These are phyloP conservation scores for Drosophila ezoana DNA, from an alignment of 2,888 invertebrate genomes.

Conservation along the genomic window DNA sequence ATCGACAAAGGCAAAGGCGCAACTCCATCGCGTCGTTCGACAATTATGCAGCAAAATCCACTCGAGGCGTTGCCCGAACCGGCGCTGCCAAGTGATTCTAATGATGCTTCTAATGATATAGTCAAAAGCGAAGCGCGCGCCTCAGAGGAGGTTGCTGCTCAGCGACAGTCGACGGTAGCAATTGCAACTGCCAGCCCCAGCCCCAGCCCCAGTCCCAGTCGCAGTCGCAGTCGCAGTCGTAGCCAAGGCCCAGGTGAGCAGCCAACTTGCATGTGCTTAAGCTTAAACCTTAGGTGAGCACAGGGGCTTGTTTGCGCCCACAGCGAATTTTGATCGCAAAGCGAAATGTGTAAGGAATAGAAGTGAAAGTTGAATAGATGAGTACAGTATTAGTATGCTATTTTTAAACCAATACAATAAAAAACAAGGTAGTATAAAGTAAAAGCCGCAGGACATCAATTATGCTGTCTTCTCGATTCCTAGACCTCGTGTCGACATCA, in stretches of 20 bases:
- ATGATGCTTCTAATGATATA: slow-evolving; percentile 81
- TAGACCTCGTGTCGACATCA: too few relatives aligned
- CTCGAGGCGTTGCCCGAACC: slow-evolving; percentile 77
- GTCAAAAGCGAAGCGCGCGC: slow-evolving; percentile 70
- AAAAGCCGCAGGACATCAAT: too few relatives aligned
- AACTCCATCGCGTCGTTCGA: slow-evolving; percentile 43
- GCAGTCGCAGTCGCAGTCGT: not conserved
- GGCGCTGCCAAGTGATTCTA: slow-evolving; percentile 80
- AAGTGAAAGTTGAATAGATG: too few relatives aligned
- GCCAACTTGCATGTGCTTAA: slow-evolving; percentile 44
- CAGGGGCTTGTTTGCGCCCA: not conserved
- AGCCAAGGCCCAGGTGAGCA: slow-evolving; percentile 15
- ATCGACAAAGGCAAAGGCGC: slow-evolving; percentile 35
- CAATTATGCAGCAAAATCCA: slow-evolving; percentile 77
- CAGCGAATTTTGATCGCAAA: too few relatives aligned
- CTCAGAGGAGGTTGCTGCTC: slow-evolving; percentile 32
- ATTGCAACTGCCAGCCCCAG: slow-evolving; percentile 36
- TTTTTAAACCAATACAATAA: too few relatives aligned
- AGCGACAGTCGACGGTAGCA: slow-evolving; percentile 56
- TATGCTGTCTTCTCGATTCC: too few relatives aligned
- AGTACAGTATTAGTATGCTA: too few relatives aligned
- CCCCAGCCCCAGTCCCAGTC: slow-evolving; percentile 2
- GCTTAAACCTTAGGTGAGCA: slow-evolving; percentile 17
- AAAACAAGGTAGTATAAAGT: too few relatives aligned
- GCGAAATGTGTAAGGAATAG: too few relatives aligned